Evolutionary conservation across 1,140 invertebrate species (phyloP).

Genomic region (Littorina saxatilis): DNA sequence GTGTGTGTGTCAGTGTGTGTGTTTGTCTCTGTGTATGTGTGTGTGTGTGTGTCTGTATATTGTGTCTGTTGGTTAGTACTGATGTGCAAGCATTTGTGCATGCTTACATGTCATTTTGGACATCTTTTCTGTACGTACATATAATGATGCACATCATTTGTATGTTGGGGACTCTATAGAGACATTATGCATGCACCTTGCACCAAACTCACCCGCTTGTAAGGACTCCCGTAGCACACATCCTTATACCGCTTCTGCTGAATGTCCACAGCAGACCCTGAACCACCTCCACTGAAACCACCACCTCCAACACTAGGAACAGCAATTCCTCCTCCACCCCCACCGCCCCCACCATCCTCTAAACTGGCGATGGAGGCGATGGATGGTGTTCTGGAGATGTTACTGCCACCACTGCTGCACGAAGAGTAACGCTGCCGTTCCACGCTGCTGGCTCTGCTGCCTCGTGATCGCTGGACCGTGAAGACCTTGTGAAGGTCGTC

Average conservation of each 20-base stretch:
- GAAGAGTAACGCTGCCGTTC: constrained; percentile 37
- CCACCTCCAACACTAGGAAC: constrained; percentile 41
- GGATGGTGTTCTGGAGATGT: constrained; percentile 46
- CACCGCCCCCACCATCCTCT: constrained; percentile 46
- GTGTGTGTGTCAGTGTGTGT: too few species aligned
- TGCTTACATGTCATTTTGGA: too few species aligned
- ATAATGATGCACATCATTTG: too few species aligned
- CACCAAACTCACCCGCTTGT: constrained; percentile 59
- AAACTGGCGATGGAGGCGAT: constrained; percentile 53
- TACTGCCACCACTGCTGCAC: constrained; percentile 41
- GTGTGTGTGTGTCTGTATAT: too few species aligned
- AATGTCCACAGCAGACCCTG: background rate
- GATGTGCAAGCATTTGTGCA: too few species aligned
- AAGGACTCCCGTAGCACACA: constrained; percentile 66
- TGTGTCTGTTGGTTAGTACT: too few species aligned
- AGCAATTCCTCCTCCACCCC: background rate
- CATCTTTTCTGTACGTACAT: too few species aligned
- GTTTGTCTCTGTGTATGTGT: too few species aligned
- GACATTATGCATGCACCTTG: too few species aligned
- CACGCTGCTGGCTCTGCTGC: constrained; percentile 32
- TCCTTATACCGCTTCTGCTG: constrained; percentile 53
- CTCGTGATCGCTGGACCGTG: constrained; percentile 77
- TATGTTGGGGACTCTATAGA: too few species aligned
- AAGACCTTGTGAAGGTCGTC: constrained; percentile 88
- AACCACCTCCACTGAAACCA: constrained; percentile 22